phyloP scores from a whole-genome alignment of 2,888 invertebrate species.

The Melieria picta region DNA sequence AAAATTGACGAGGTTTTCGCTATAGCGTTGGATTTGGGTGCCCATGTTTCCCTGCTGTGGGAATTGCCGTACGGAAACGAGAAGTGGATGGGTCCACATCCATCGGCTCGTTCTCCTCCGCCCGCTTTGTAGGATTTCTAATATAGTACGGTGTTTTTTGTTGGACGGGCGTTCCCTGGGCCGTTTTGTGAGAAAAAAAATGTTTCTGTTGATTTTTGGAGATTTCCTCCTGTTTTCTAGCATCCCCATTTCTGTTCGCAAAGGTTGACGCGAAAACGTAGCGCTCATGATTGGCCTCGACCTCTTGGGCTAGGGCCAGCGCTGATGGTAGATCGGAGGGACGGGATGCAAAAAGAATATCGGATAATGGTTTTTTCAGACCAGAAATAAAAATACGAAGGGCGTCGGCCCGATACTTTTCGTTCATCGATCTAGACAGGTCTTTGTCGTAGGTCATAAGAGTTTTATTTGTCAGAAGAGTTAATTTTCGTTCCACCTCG shows the following conservation, averaged over 20 bases:
- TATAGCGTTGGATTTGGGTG: conserved; percentile 5
- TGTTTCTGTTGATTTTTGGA: too few species aligned
- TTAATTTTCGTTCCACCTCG: too few species aligned
- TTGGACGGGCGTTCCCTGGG: too few species aligned
- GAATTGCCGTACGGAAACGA: conserved; percentile 18
- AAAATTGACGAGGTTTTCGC: conserved; percentile 35
- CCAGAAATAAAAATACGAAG: conserved; percentile 37
- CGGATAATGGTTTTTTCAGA: conserved; percentile 30
- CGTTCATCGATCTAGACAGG: conserved; percentile 29
- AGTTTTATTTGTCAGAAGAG: conserved; percentile 26
- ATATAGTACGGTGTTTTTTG: too few species aligned
- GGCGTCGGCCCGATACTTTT: conserved; percentile 39
- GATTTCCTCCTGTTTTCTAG: too few species aligned
- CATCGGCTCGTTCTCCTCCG: conserved; percentile 7
- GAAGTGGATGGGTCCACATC: conserved; percentile 19
- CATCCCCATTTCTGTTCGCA: too few species aligned
- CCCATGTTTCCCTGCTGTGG: conserved; percentile 3
- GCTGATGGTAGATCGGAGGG: conserved; percentile 33
- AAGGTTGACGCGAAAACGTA: conserved; percentile 35
- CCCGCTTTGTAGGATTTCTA: too few species aligned
- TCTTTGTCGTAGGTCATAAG: conserved; percentile 31
- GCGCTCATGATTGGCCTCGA: conserved; percentile 36
- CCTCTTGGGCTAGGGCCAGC: conserved; percentile 39
- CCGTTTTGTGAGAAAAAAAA: too few species aligned
- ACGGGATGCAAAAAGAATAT: conserved; percentile 36